phyloP scores from a whole-genome alignment of 2,888 invertebrate genomes.

The Yponomeuta cagnagella region DNA sequence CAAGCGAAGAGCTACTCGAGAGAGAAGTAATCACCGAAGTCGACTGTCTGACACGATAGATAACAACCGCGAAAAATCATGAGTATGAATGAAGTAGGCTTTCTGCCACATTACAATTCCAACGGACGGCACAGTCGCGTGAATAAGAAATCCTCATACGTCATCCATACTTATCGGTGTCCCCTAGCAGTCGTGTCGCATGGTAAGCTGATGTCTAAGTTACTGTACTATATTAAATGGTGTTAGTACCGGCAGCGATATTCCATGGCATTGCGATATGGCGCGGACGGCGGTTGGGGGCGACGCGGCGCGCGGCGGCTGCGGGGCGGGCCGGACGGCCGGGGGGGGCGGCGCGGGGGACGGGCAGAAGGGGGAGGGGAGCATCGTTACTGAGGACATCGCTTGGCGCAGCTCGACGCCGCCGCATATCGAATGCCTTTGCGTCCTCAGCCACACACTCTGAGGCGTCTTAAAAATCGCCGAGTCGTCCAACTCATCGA shows the following conservation, averaged over 20 bases:
- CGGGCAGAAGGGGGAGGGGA: conserved; percentile 16
- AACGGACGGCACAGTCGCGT: not conserved
- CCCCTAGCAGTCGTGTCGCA: not conserved
- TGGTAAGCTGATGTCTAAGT: not conserved
- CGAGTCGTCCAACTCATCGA: conserved; percentile 62
- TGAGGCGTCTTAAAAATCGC: conserved; percentile 63
- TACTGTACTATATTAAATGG: conserved; percentile 68
- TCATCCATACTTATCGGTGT: conserved; percentile 11
- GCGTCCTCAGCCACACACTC: conserved; percentile 51
- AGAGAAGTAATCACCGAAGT: conserved; percentile 18
- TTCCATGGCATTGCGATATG: conserved; percentile 72
- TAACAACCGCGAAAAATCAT: not conserved
- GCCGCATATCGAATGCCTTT: conserved; percentile 58
- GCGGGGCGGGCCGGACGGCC: conserved; percentile 34
- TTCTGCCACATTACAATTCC: not conserved
- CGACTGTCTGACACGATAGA: conserved; percentile 9
- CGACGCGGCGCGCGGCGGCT: conserved; percentile 56
- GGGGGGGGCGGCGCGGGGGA: conserved; percentile 23
- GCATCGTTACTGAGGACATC: not conserved
- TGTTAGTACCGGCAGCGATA: conserved; percentile 77
- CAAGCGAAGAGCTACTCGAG: conserved; percentile 33
- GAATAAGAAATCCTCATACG: not conserved
- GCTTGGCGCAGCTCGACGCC: conserved; percentile 35
- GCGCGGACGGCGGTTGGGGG: conserved; percentile 65
- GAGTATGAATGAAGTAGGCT: conserved; percentile 9